These are phyloP conservation scores for Micromussa lordhowensis DNA, from an alignment of 92 coral and sea anemone species.

Conservation along the genomic window DNA sequence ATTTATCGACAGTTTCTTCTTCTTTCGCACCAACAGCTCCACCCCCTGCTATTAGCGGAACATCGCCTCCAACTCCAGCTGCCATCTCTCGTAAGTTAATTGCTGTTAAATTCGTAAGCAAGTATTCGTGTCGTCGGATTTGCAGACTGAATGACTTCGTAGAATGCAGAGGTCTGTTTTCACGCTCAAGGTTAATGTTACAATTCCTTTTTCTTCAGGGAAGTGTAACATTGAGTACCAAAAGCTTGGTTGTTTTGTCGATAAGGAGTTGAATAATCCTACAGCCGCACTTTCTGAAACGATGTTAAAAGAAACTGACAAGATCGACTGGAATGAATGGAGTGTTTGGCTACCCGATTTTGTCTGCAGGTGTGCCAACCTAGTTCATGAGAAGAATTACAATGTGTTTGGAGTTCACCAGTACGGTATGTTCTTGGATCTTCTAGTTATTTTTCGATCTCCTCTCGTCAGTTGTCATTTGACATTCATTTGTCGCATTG, in stretches of 20 bases:
- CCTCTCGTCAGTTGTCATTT: neutral
- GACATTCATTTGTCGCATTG: neutral
- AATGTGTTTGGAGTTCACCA: slow-evolving; percentile 45
- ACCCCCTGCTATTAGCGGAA: neutral
- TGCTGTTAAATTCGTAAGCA: neutral
- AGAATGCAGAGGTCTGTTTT: no score
- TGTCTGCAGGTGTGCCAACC: slow-evolving; percentile 60
- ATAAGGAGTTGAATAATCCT: slow-evolving; percentile 14
- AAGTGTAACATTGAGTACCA: slow-evolving; percentile 48
- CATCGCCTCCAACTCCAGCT: neutral
- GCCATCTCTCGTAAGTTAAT: neutral
- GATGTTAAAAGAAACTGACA: neutral
- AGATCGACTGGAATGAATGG: slow-evolving; percentile 30
- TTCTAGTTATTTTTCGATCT: neutral
- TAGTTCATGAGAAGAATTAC: slow-evolving; percentile 26
- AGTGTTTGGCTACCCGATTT: slow-evolving; percentile 57
- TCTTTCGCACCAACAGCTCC: neutral
- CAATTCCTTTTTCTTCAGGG: neutral
- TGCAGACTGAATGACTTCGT: neutral
- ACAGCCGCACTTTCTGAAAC: slow-evolving; percentile 16
- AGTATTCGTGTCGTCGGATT: neutral
- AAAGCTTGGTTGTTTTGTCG: slow-evolving; percentile 71
- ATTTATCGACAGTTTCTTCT: neutral
- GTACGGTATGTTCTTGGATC: slow-evolving; percentile 26
- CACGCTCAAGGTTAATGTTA: neutral